phyloP scores from a whole-genome alignment of 2,797 vertebrate genomes.

The Psittacula derbiana region DNA sequence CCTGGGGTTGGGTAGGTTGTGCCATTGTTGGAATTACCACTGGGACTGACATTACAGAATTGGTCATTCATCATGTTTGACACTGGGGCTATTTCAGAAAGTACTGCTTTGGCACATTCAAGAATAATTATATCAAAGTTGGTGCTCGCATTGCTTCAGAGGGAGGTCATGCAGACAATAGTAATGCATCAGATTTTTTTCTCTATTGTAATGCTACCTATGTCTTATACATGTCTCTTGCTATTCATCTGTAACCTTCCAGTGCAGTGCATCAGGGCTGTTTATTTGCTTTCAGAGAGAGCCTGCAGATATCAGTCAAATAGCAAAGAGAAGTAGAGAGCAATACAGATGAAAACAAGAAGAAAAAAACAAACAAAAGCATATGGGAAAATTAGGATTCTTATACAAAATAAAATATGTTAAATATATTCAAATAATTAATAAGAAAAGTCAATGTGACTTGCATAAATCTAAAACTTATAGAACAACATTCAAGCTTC shows the following conservation, averaged over 20 bases:
- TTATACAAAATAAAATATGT: neutral
- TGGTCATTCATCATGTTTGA: slow-evolving; percentile 68
- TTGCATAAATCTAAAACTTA: neutral
- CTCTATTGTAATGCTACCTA: neutral
- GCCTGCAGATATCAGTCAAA: neutral
- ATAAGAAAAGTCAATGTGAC: neutral
- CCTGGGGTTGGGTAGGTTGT: neutral
- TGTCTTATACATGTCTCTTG: neutral
- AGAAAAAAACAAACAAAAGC: neutral
- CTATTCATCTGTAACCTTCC: neutral
- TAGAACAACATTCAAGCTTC: neutral
- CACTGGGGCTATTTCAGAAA: slow-evolving; percentile 65
- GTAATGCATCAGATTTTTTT: slow-evolving; percentile 35
- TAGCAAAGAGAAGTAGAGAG: neutral
- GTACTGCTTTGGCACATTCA: slow-evolving; percentile 67
- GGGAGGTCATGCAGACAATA: slow-evolving; percentile 54
- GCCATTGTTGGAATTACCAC: slow-evolving; percentile 42
- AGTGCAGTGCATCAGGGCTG: neutral
- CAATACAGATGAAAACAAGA: neutral
- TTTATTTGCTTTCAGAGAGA: neutral
- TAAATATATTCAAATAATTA: slow-evolving; percentile 1
- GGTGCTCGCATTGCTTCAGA: neutral
- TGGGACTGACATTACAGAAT: slow-evolving; percentile 68
- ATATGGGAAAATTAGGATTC: neutral
- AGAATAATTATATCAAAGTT: slow-evolving; percentile 65